phyloP scores from a whole-genome alignment of 2,797 vertebrate species.

The Phylloscopus collybita region DNA sequence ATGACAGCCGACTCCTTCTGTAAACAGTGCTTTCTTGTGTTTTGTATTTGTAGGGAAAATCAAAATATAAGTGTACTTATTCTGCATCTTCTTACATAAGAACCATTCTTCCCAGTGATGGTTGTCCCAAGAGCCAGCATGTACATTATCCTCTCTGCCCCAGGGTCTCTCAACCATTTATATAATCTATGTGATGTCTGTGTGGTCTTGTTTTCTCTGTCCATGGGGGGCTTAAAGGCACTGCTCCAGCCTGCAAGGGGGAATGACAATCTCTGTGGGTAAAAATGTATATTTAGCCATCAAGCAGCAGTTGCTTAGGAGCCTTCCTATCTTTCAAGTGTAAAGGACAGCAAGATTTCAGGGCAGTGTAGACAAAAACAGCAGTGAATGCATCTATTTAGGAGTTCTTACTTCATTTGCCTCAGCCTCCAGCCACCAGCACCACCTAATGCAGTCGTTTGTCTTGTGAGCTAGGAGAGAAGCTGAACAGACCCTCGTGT shows the following conservation, averaged over 20 bases:
- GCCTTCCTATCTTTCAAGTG: neutral
- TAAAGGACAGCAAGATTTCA: neutral
- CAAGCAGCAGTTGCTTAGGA: neutral
- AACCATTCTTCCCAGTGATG: neutral
- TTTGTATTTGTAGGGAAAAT: neutral
- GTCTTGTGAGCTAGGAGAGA: neutral
- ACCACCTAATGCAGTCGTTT: neutral
- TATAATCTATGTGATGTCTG: neutral
- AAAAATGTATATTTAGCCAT: neutral
- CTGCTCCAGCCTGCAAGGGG: neutral
- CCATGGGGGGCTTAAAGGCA: fast-evolving
- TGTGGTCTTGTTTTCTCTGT: neutral
- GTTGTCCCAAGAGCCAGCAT: neutral
- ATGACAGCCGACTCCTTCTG: neutral
- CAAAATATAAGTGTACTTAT: neutral
- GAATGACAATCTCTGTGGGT: neutral
- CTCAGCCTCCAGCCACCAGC: neutral
- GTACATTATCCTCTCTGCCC: neutral
- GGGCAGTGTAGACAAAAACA: neutral
- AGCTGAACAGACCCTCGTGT: neutral
- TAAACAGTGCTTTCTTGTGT: neutral
- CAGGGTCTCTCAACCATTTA: neutral
- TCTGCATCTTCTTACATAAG: neutral
- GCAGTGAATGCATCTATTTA: neutral
- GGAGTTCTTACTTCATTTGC: neutral